Conservation (phyloP, 2,113 vertebrate species). For the Trogon melanurus region DNA sequence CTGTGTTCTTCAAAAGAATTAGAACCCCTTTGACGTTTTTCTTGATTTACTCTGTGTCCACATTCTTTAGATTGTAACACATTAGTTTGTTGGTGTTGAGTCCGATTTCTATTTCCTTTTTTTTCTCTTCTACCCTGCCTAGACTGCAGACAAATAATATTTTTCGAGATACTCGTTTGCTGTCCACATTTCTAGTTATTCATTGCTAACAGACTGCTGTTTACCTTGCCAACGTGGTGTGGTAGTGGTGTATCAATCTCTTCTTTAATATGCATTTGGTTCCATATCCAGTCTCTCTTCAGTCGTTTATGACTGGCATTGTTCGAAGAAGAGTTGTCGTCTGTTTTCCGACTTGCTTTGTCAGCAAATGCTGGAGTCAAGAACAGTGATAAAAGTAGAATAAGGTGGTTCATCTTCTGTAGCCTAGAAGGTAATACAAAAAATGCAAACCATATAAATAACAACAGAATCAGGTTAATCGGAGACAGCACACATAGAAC, state of each 20-base stretch:
- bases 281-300: conserved; percentile 92
- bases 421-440: neutral
- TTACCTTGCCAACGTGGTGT: conserved; percentile 86
- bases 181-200: neutral
- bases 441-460: neutral
- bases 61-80: neutral
- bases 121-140: neutral
- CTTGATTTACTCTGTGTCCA: neutral
- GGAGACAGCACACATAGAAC: neutral
- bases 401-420: conserved; percentile 36
- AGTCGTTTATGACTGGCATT: conserved; percentile 57
- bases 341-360: neutral
- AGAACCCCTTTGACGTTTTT: neutral
- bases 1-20: neutral
- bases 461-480: neutral
- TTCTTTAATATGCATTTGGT: conserved; percentile 83
- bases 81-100: neutral
- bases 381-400: conserved; percentile 30
- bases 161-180: neutral
- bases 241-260: conserved; percentile 74
- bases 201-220: neutral
- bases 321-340: neutral
- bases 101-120: neutral
- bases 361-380: neutral
- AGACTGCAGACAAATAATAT: neutral